Percentiles rank a stretch among this genome's conserved stretches.
phyloP scores from a whole-genome alignment of 2,888 invertebrate genomes.

The Polydrusus pterygomalis region DNA sequence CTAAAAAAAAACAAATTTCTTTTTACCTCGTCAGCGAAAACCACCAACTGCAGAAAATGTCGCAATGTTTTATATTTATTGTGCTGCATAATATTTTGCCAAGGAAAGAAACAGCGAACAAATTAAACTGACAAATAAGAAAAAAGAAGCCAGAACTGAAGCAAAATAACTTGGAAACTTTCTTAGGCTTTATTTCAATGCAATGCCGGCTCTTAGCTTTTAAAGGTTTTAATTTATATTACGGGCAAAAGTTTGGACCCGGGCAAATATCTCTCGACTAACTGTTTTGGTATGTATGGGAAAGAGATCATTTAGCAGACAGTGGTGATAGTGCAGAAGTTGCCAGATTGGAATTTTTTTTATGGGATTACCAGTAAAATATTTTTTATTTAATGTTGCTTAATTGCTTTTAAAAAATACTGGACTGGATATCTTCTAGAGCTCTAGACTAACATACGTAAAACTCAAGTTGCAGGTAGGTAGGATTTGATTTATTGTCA shows the following conservation, averaged over 20 bases:
- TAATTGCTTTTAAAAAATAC: too few relatives aligned
- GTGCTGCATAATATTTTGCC: slow-evolving; percentile 29
- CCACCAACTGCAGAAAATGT: slow-evolving; percentile 28
- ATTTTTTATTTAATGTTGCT: too few relatives aligned
- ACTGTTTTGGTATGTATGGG: too few relatives aligned
- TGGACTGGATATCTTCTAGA: too few relatives aligned
- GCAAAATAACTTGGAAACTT: slow-evolving; percentile 42
- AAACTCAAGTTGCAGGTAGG: too few relatives aligned
- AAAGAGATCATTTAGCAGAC: too few relatives aligned
- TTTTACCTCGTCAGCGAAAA: background rate
- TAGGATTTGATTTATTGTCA: too few relatives aligned
- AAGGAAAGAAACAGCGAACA: slow-evolving; percentile 35
- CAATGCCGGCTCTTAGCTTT: slow-evolving; percentile 34
- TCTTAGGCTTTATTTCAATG: slow-evolving; percentile 48
- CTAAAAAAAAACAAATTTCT: slow-evolving; percentile 5
- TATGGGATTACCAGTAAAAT: too few relatives aligned
- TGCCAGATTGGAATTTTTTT: too few relatives aligned
- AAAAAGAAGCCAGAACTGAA: slow-evolving; percentile 15
- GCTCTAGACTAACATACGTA: too few relatives aligned
- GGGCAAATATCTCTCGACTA: too few relatives aligned
- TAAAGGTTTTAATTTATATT: slow-evolving; percentile 2
- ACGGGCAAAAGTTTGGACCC: background rate
- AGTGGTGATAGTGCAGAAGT: too few relatives aligned
- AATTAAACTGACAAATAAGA: slow-evolving; percentile 36
- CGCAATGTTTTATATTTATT: slow-evolving; percentile 32